Percentiles rank a stretch among this genome's conserved stretches.
Conservation (phyloP, 1,140 invertebrate species). For the Phocides pigmalion region DNA sequence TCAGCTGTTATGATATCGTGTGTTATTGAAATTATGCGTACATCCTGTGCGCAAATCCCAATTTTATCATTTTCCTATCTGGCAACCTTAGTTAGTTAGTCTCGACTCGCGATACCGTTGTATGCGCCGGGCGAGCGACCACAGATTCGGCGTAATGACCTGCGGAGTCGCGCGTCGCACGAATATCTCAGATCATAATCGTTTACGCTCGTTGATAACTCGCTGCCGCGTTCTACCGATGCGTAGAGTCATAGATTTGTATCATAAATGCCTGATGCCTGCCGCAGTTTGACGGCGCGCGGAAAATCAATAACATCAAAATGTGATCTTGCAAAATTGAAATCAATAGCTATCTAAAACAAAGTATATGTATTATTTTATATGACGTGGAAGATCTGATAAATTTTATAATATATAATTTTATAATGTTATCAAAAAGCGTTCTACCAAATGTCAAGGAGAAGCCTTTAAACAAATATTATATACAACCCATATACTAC, state of each 20-base stretch:
- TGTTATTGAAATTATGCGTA: neutral
- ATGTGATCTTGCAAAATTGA: conserved; percentile 3
- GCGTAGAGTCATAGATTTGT: neutral
- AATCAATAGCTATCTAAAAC: neutral
- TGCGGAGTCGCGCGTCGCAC: conserved; percentile 49
- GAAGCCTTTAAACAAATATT: too few species aligned
- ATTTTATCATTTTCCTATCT: conserved; percentile 2
- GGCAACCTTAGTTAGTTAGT: conserved; percentile 11
- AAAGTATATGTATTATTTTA: too few species aligned
- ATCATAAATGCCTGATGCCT: neutral
- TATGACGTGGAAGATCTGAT: too few species aligned
- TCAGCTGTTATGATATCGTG: neutral
- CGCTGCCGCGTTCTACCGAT: conserved; percentile 42
- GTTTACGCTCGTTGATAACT: conserved; percentile 45
- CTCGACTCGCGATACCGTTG: conserved; percentile 56
- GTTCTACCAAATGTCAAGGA: too few species aligned
- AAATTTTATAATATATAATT: too few species aligned
- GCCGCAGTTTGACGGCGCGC: neutral
- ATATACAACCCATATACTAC: too few species aligned
- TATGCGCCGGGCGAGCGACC: conserved; percentile 38
- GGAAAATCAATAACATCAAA: neutral
- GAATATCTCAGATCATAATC: conserved; percentile 60
- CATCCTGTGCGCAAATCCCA: neutral
- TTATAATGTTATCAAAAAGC: too few species aligned
- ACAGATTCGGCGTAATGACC: conserved; percentile 72